phyloP scores from a whole-genome alignment of 2,113 vertebrate species.

The Pterocles gutturalis region DNA sequence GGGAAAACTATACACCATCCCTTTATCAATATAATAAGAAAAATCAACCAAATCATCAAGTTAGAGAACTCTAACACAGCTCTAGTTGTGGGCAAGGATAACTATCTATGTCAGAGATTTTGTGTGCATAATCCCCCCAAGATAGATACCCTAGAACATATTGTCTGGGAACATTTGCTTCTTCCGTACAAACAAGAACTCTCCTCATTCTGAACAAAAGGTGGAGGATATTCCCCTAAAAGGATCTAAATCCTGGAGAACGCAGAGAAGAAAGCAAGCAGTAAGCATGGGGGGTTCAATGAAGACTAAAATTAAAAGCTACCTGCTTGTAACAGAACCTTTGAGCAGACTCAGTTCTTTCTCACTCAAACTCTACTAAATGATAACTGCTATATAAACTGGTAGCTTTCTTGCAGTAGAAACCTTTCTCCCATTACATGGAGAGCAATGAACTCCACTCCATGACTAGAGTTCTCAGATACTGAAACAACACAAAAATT shows the following conservation, averaged over 20 bases:
- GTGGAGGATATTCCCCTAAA: neutral
- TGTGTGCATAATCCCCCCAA: neutral
- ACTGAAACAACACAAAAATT: neutral
- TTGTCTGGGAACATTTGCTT: neutral
- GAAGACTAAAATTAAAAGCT: neutral
- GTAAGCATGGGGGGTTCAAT: neutral
- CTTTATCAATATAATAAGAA: neutral
- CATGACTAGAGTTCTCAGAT: neutral
- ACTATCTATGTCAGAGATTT: accelerated
- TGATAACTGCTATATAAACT: neutral
- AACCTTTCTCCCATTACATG: neutral
- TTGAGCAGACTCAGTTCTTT: neutral
- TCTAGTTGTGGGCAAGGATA: neutral
- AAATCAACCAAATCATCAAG: neutral
- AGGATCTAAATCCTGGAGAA: neutral
- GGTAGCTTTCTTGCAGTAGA: neutral
- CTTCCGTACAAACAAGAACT: neutral
- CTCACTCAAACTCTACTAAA: neutral
- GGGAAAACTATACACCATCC: neutral
- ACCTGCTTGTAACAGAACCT: neutral
- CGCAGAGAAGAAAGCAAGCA: neutral
- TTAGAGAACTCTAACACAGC: neutral
- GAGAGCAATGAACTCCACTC: neutral
- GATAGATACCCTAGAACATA: neutral
- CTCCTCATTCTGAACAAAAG: neutral